Evolutionary conservation across 2,113 vertebrate species (phyloP).

Genomic region (Rafetus swinhoei): DNA sequence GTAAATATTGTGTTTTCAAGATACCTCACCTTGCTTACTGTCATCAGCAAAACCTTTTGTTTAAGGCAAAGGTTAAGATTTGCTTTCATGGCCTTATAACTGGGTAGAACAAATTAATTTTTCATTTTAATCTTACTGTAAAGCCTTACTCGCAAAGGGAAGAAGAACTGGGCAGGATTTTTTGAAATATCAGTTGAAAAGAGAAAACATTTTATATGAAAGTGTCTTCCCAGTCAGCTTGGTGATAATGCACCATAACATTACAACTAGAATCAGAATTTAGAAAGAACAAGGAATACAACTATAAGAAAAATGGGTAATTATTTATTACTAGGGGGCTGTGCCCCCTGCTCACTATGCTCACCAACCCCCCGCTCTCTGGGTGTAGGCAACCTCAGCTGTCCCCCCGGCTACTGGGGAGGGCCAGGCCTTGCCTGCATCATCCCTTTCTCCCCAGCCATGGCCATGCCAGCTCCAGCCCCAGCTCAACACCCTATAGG

Average conservation of each 20-base stretch:
- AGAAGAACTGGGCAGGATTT: background rate
- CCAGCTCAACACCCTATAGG: no score
- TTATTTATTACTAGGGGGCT: background rate
- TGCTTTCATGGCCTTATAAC: background rate
- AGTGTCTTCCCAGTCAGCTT: background rate
- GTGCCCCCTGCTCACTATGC: no score
- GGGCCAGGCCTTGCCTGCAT: no score
- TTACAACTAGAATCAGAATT: background rate
- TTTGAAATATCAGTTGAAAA: background rate
- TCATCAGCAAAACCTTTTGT: background rate
- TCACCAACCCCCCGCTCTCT: no score
- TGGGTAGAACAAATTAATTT: background rate
- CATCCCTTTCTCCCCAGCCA: no score
- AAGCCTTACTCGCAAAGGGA: background rate
- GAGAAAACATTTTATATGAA: background rate
- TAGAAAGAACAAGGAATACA: background rate
- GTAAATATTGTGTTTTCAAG: background rate
- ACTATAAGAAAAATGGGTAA: background rate
- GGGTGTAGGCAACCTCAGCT: no score
- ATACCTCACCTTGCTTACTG: accelerated
- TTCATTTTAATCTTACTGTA: background rate
- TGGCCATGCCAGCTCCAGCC: no score
- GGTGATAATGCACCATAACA: background rate
- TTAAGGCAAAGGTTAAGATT: background rate
- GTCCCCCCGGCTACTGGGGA: no score